Evolutionary conservation across 2,113 vertebrate genomes (phyloP).

Genomic region (Alosa alosa): DNA sequence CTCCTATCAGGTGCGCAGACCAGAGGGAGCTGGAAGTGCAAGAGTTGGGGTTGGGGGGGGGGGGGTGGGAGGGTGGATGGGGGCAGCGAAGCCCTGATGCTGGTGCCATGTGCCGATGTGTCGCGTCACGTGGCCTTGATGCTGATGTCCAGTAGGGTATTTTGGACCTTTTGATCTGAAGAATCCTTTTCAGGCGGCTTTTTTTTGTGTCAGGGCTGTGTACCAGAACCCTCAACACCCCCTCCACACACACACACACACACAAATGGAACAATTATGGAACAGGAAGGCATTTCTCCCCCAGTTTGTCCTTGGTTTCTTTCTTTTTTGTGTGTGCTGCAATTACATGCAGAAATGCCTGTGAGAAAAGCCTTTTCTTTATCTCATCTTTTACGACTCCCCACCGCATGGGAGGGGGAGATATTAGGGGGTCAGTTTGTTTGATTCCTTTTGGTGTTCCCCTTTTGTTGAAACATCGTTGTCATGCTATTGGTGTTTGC

Average conservation of each 20-base stretch:
- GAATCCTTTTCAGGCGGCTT: conserved; percentile 63
- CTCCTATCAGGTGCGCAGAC: conserved; percentile 59
- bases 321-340: conserved; percentile 55
- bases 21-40: conserved; percentile 35
- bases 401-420: conserved; percentile 10
- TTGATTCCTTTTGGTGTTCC: conserved; percentile 22
- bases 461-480: not conserved
- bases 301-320: conserved; percentile 47
- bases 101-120: conserved; percentile 14
- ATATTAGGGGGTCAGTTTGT: conserved; percentile 49
- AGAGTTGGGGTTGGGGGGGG: not conserved
- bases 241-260: not conserved
- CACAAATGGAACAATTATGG: conserved; percentile 55
- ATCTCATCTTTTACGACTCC: conserved; percentile 19
- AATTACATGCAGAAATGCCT: conserved; percentile 27
- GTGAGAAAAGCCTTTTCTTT: conserved; percentile 26
- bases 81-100: conserved; percentile 39
- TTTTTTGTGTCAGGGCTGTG: conserved; percentile 75
- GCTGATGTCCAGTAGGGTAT: conserved; percentile 61
- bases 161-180: conserved; percentile 68
- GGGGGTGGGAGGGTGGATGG: conserved; percentile 27
- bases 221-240: conserved; percentile 65
- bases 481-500: conserved; percentile 52
- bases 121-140: conserved; percentile 57
- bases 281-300: conserved; percentile 42